Evolutionary conservation across 2,797 vertebrate species (phyloP).

Genomic region (Cirrhinus molitorella): DNA sequence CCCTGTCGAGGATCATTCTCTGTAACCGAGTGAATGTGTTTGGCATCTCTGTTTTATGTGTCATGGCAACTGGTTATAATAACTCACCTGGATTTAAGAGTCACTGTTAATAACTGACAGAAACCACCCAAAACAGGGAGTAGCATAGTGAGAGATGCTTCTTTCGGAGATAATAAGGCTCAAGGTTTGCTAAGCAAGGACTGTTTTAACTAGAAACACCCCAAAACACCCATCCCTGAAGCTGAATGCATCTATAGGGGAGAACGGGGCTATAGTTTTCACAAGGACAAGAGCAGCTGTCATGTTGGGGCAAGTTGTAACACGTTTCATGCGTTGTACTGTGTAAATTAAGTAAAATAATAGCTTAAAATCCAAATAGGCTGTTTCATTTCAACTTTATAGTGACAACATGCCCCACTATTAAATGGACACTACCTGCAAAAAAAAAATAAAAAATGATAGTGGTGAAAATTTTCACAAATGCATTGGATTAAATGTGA

Average conservation of each 20-base stretch:
- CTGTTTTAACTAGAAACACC: background rate
- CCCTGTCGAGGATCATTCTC: background rate
- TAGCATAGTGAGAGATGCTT: background rate
- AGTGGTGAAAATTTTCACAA: too few relatives aligned
- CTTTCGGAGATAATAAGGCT: background rate
- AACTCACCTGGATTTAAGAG: background rate
- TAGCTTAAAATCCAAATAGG: too few relatives aligned
- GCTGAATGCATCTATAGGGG: background rate
- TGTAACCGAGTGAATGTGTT: conserved; percentile 6
- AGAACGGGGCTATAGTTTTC: background rate
- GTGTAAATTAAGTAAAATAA: too few relatives aligned
- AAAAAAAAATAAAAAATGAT: too few relatives aligned
- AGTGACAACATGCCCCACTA: too few relatives aligned
- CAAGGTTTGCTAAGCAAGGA: background rate
- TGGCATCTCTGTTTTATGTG: background rate
- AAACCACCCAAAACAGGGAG: background rate
- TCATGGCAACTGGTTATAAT: conserved; percentile 19
- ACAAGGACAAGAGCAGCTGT: background rate
- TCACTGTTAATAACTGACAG: conserved; percentile 2
- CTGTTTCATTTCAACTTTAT: too few relatives aligned
- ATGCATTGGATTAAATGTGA: too few relatives aligned
- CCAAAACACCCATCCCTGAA: background rate
- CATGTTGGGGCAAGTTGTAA: background rate
- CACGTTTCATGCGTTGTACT: too few relatives aligned
- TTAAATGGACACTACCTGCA: too few relatives aligned